Evolutionary conservation across 2,888 invertebrate species (phyloP).

Genomic region (Parelbella ahira): DNA sequence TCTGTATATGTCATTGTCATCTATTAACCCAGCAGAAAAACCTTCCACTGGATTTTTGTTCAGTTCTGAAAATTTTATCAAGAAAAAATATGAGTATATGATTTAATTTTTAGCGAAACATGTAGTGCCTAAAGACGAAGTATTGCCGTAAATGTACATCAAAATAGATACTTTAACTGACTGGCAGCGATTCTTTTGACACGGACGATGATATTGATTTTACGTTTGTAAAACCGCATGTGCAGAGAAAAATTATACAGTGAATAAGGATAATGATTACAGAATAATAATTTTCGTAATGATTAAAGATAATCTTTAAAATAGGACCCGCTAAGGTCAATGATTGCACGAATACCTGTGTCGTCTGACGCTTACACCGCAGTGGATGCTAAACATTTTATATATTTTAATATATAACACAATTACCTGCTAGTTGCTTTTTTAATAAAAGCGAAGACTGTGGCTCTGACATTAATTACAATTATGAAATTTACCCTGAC

Average conservation of each 20-base stretch:
- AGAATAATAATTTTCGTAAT: slow-evolving; percentile 15
- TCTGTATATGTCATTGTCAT: slow-evolving; percentile 99
- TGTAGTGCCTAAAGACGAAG: no score
- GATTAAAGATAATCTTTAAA: slow-evolving; percentile 56
- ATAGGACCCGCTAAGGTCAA: slow-evolving; percentile 77
- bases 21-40: slow-evolving; percentile 99
- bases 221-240: slow-evolving; percentile 37
- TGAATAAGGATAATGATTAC: slow-evolving; percentile 2
- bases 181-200: slow-evolving; percentile 54
- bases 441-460: slow-evolving; percentile 96
- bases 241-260: slow-evolving; percentile 3
- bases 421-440: slow-evolving; percentile 97
- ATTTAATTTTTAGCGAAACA: slow-evolving; percentile 15
- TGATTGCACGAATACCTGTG: slow-evolving; percentile 60
- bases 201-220: slow-evolving; percentile 70
- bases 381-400: slow-evolving; percentile 5
- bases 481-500: slow-evolving; percentile 87
- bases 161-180: slow-evolving; percentile 32
- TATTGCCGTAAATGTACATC: slow-evolving; percentile 8
- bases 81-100: slow-evolving; percentile 25
- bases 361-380: slow-evolving; percentile 54
- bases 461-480: slow-evolving; percentile 96
- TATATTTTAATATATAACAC: slow-evolving; percentile 25
- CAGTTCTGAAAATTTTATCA: slow-evolving; percentile 88
- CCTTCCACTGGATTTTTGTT: slow-evolving; percentile 99